Conservation (phyloP, 2,888 invertebrate genomes). For the Callyntrura sp. region DNA sequence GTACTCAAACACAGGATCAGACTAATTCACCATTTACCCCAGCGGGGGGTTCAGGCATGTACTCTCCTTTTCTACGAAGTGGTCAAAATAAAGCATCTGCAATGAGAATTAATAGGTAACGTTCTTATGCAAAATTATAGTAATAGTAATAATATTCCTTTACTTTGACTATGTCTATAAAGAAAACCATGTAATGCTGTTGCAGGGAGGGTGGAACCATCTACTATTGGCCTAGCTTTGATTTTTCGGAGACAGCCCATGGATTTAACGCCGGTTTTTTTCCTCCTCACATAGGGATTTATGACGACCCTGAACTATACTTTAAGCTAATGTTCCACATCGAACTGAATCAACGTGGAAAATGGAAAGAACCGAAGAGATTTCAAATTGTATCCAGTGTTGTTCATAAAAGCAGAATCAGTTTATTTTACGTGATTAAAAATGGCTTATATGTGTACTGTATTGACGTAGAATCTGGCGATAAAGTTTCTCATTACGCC, state of each 20-base stretch:
- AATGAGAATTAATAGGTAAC: slow-evolving; percentile 78
- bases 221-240: slow-evolving; percentile 83
- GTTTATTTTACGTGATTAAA: slow-evolving; percentile 80
- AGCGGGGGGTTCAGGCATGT: slow-evolving; percentile 77
- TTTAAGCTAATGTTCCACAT: slow-evolving; percentile 80
- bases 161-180: too few species aligned
- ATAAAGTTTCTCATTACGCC: slow-evolving; percentile 77
- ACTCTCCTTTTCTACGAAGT: slow-evolving; percentile 71
- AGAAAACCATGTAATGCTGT: too few species aligned
- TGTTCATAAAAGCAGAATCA: slow-evolving; percentile 56
- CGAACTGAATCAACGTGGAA: slow-evolving; percentile 76
- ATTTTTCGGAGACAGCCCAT: slow-evolving; percentile 78
- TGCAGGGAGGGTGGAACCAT: slow-evolving; percentile 82
- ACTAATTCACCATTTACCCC: slow-evolving; percentile 74
- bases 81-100: slow-evolving; percentile 65
- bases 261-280: slow-evolving; percentile 82
- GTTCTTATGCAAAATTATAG: background rate
- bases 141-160: too few species aligned
- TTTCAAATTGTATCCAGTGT: slow-evolving; percentile 71
- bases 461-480: slow-evolving; percentile 79
- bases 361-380: slow-evolving; percentile 81
- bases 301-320: slow-evolving; percentile 82
- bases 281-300: slow-evolving; percentile 83
- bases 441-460: slow-evolving; percentile 79
- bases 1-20: slow-evolving; percentile 77